Base-by-base conservation (phyloP, 2,113 vertebrate species). In the Vimba vimba region DNA sequence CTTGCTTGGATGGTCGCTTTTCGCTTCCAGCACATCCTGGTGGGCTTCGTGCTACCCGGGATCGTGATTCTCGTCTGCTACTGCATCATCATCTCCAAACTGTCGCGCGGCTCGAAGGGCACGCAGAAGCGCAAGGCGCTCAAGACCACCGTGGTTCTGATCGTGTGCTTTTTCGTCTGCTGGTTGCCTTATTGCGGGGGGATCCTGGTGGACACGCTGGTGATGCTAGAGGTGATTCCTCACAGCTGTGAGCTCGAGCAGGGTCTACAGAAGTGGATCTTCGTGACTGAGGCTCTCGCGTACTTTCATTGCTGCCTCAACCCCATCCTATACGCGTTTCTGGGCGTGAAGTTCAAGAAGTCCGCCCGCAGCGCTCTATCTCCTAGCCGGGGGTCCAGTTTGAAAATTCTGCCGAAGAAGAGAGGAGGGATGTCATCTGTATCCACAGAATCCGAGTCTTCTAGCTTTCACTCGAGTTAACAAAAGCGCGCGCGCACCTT, bases 391-490 rank as follows among this genome's bases (percentile, higher is more conserved):
- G 96, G 96, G 7, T 99, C 98, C 50, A 98, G 98, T 90, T 93
- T 98, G 82, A 99, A 98, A 94, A 97, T 97, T 25, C 95, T 99
- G 76, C 96, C 97, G 55, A 96, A 97, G 89, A 96, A 97, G 92
- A 97, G 97, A 27, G 93, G 94, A 0, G 97, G 96, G 84, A 96
- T 96, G 88, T 97, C 97, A 83, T 99, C 98, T 23, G 97, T 98
- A 47, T 99, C 98, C 15, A 99, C 98, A 11, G 98, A 99, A 88
- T 99, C 98, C 0, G 98, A 99, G 77, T 99, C 98, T 50, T 99
- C 98, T 0, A 98, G 98, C 95, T 97, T 99, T 92, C 98, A 99
- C 45, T 99, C 98, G 85, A 99, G 98, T 95, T 99, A 97, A 96
- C 95, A 62, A 59, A 6, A 21, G 39, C n/a, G 6, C 52, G 3